Conservation (phyloP, 2,113 vertebrate species). For the Silurus glanis region DNA sequence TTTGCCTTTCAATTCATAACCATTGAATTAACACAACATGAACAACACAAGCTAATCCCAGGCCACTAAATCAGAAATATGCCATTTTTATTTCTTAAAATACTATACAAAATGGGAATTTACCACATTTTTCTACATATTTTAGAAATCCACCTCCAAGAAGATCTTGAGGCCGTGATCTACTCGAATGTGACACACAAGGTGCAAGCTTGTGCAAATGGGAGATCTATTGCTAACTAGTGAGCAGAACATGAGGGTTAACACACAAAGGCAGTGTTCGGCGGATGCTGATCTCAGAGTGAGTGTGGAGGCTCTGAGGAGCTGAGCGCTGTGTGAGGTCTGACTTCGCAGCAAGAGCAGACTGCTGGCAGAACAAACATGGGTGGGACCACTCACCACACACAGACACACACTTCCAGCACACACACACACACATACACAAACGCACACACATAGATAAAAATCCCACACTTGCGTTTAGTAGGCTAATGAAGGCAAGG, state of each 20-base stretch:
- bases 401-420: constrained; percentile 43
- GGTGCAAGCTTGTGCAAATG: not conserved
- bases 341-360: constrained; percentile 51
- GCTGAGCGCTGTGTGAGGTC: constrained; percentile 59
- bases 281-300: constrained; percentile 30
- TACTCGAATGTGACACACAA: not conserved
- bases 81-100: not conserved
- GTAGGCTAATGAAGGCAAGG: constrained; percentile 48
- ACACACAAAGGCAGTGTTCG: not conserved
- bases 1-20: not conserved
- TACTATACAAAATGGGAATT: not conserved
- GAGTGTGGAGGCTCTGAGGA: constrained; percentile 40
- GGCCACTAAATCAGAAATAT: not conserved
- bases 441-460: constrained; percentile 28
- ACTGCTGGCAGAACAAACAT: constrained; percentile 61
- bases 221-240: not conserved
- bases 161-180: not conserved
- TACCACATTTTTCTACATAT: not conserved
- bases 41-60: not conserved
- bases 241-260: not conserved
- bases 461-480: constrained; percentile 33
- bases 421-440: constrained; percentile 21
- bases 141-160: not conserved
- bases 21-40: too few relatives aligned
- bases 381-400: constrained; percentile 54